These are phyloP conservation scores for Corythaeola cristata DNA, from an alignment of 2,113 vertebrate genomes.

Conservation along the genomic window DNA sequence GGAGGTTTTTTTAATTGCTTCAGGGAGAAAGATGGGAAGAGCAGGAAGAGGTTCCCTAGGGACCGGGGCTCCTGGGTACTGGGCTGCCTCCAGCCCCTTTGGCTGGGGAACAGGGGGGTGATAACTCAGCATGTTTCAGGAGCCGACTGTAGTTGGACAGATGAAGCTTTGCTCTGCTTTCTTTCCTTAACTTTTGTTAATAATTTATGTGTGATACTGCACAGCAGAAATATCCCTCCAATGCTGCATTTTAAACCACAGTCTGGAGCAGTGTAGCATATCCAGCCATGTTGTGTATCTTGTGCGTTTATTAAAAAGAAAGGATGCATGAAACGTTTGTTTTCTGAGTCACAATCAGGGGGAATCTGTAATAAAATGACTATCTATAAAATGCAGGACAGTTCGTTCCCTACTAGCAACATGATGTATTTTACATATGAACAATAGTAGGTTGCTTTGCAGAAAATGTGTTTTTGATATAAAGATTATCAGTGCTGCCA, in stretches of 20 bases:
- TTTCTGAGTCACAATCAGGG: background rate
- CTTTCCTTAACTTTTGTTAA: slow-evolving; percentile 8
- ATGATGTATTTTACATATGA: slow-evolving; percentile 50
- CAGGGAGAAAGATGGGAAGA: background rate
- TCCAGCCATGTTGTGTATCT: background rate
- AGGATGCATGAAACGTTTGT: background rate
- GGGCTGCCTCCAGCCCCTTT: background rate
- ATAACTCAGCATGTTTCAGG: background rate
- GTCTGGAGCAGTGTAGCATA: background rate
- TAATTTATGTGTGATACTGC: background rate
- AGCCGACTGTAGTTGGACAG: background rate
- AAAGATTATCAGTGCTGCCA: slow-evolving; percentile 62
- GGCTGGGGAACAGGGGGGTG: background rate
- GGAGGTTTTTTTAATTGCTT: background rate
- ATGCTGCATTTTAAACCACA: background rate
- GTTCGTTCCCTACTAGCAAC: slow-evolving; percentile 1
- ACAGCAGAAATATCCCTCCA: background rate
- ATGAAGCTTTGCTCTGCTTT: slow-evolving; percentile 9
- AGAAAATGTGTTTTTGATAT: slow-evolving; percentile 60
- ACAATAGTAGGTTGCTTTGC: slow-evolving; percentile 31
- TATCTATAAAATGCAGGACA: slow-evolving; percentile 8
- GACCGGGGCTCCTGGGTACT: background rate
- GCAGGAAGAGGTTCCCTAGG: background rate
- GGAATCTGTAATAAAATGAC: background rate
- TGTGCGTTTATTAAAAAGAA: background rate